Base-by-base conservation (phyloP, 2,888 invertebrate species). In the Heliconius sara region DNA sequence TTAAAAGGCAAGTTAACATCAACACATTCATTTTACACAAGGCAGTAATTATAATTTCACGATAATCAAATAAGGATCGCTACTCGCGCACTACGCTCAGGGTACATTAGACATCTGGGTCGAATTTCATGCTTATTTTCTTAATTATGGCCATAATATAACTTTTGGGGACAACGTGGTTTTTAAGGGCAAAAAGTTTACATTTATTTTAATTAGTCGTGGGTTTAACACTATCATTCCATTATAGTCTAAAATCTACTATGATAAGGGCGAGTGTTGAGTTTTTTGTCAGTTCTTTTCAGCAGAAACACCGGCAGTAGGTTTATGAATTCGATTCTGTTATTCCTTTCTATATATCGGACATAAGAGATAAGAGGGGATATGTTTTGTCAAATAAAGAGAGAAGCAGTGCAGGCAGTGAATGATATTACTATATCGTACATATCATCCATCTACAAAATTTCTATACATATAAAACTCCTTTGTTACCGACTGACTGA, bases 111-210 rank as follows among this genome's bases (percentile, higher is more conserved):
- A 76, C 83, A 83, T 84, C 83, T 81, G 79, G 84, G 83, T 84
- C 81, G 83, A 84, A 86, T 91, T 89, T 88, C 89, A 91, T 89
- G 90, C 87, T 89, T 88, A 91, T 91, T 91, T 79, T 80, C 66
- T 80, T 80, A 82, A 85, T 85, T 85, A 85, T 71, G 65, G 22
- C 76, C 52, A 43, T 68, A 63, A 67, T 27, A 30, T 25, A n/a
- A 30, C 7, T 75, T 75, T 65, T 47, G 75, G 39, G 66, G 47
- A 75, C 39, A 25, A 60, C 19, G 25, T 3, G 25, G 19, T 13
- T 16, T 63, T 63, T 65, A 10, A 27, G 12, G 19, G 60, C 19
- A 25, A 74, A 65, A 65, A 75, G n/a, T 9, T 13, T 25, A 73
- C 60, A 22, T 73, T 73, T 57, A n/a, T 73, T 73, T 73, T 73